Evolutionary conservation across 2,888 invertebrate species (phyloP), one percentile per base, ranked within the genome.

Genomic region (Congeria kusceri): DNA sequence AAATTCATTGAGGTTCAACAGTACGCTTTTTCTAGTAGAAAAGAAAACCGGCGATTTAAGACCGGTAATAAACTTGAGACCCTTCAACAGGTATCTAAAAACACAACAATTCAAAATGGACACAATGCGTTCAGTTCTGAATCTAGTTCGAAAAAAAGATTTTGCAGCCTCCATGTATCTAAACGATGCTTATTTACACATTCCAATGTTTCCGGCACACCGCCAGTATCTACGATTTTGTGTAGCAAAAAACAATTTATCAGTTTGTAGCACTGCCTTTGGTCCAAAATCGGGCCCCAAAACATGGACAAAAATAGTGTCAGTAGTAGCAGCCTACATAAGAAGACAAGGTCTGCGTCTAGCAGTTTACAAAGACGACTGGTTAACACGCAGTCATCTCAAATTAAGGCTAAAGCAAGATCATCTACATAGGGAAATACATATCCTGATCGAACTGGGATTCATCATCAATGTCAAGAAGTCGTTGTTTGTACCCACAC

Each of bases 21-120:
- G 71, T 67, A 79, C 76, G 39, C 46, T 76, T 29, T 82, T 75
- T 32, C 58, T 75, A 47, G 72, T 75, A 3, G 67, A 68, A 1
- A 72, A 79, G 61, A 76, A 70, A 68, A 72, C 46, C 18, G 72
- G 65, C 29, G 66, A 39, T 53, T 25, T 74, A 32, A 69, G 77
- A 67, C 73, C 83, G 5, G 73, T 83, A 9, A 76, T 83, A 20
- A 79, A 79, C 63, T 62, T 82, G 25, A 72, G 49, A 70, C 76
- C 73, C 28, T 73, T 83, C 23, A 82, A 82, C 65, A 23, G 47
- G 44, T 83, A 68, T 70, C 69, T 79, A 23, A 27, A 49, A 15
- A 65, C 44, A n/a, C 53, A 72, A 66, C 76, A 80, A 66, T 83
- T 83, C 69, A 75, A 78, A 53, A 82, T 83, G 79, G 79, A 79